These are phyloP conservation scores for Rhodophaea formosa DNA, from an alignment of 2,888 invertebrate species.

Conservation along the genomic window DNA sequence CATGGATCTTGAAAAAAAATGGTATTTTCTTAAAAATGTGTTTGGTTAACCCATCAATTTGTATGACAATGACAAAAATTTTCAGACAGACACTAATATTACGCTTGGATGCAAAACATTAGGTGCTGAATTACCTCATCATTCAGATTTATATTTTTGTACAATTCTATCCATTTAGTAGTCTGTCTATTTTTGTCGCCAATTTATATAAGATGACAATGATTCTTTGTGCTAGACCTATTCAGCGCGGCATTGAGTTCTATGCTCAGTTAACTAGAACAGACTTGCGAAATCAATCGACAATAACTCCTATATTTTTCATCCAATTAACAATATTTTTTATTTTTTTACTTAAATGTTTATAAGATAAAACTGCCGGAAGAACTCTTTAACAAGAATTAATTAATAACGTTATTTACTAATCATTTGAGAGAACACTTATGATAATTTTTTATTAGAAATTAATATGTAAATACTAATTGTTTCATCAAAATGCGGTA, in stretches of 20 bases:
- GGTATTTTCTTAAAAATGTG: too few relatives aligned
- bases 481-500: too few relatives aligned
- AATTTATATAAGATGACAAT: slow-evolving; percentile 7
- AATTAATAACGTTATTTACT: too few relatives aligned
- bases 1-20: too few relatives aligned
- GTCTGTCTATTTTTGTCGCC: not conserved
- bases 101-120: not conserved
- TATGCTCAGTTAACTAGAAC: not conserved
- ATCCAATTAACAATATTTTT: not conserved
- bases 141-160: not conserved
- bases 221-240: not conserved
- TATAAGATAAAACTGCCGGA: too few relatives aligned
- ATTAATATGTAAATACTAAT: too few relatives aligned
- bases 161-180: not conserved
- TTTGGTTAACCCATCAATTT: too few relatives aligned
- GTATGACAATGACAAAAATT: too few relatives aligned
- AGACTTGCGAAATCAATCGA: slow-evolving; percentile 2
- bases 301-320: not conserved
- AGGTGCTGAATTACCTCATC: not conserved
- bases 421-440: too few relatives aligned
- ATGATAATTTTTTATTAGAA: too few relatives aligned
- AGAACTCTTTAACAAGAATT: too few relatives aligned
- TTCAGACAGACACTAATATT: too few relatives aligned
- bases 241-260: not conserved
- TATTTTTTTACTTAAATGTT: not conserved